Evolutionary conservation across 2,113 vertebrate species (phyloP).

Genomic region (Aix galericulata): DNA sequence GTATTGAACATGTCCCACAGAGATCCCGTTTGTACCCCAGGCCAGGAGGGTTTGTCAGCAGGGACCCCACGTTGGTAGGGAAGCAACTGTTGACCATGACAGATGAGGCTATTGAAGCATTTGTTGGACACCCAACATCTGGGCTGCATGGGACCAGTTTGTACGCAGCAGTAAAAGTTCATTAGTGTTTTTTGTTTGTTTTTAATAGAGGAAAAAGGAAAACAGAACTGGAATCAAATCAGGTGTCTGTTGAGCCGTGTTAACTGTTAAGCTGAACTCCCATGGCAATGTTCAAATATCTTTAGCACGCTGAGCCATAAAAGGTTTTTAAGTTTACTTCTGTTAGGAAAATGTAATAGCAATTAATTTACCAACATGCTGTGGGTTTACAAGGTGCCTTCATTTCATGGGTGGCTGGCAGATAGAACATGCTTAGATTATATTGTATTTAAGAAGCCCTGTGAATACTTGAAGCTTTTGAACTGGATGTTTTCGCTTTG

Average conservation of each 20-base stretch:
- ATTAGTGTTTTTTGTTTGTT: not conserved
- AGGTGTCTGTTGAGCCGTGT: not conserved
- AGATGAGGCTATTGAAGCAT: not conserved
- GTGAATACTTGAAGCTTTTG: not conserved
- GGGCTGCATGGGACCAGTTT: not conserved
- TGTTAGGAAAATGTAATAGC: not conserved
- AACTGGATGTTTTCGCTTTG: not conserved
- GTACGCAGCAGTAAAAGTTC: not conserved
- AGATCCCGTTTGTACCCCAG: not conserved
- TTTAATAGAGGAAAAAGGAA: not conserved
- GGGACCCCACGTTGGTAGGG: not conserved
- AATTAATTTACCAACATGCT: slow-evolving; percentile 38
- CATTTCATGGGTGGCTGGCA: slow-evolving; percentile 54
- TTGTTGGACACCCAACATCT: not conserved
- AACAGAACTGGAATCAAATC: not conserved
- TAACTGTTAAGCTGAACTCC: slow-evolving; percentile 15
- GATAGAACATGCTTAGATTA: not conserved
- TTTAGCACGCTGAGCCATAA: slow-evolving; percentile 5
- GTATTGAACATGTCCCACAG: not conserved
- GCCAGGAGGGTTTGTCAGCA: not conserved
- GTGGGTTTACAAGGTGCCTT: slow-evolving; percentile 26
- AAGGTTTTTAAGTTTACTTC: slow-evolving; percentile 28
- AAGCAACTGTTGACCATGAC: not conserved
- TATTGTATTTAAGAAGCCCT: slow-evolving; percentile 1
- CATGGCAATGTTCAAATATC: not conserved